A percentile compares a stretch with the other conserved stretches of the same genome.
These are phyloP conservation scores for Cydia splendana DNA, from an alignment of 1,140 invertebrate species.

Conservation along the genomic window DNA sequence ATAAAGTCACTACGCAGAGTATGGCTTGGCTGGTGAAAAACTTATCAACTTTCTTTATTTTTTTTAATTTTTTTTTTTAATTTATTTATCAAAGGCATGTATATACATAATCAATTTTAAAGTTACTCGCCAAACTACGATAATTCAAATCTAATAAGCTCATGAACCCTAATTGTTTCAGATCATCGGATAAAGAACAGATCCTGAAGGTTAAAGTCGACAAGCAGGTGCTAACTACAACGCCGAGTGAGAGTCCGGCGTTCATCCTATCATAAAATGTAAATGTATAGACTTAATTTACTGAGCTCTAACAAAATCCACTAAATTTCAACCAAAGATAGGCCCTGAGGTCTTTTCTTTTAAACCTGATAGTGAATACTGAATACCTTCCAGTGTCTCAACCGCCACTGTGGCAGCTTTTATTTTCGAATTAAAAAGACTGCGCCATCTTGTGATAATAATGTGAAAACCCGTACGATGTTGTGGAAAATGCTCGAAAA, in stretches of 20 bases:
- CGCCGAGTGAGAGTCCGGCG: neutral
- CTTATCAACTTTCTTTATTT: no score
- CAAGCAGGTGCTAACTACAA: slow-evolving; percentile 41
- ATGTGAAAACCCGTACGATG: neutral
- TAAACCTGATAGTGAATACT: neutral
- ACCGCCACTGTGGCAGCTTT: no score
- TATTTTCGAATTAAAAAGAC: neutral
- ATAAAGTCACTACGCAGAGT: no score
- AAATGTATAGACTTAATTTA: slow-evolving; percentile 23
- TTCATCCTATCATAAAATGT: neutral
- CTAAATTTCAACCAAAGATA: slow-evolving; percentile 16
- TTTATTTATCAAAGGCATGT: no score
- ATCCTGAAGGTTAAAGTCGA: slow-evolving; percentile 64
- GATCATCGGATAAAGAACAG: slow-evolving; percentile 70
- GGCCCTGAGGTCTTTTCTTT: neutral
- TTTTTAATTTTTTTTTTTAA: no score
- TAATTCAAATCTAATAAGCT: no score
- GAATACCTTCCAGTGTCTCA: neutral
- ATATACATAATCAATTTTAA: no score
- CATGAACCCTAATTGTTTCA: slow-evolving; percentile 34
- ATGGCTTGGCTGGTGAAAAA: no score
- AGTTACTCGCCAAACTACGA: no score
- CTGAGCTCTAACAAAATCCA: slow-evolving; percentile 33
- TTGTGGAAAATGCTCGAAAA: neutral
- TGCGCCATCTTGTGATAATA: neutral